Base-by-base conservation (phyloP, 2,797 vertebrate species). In the Florisuga fusca region DNA sequence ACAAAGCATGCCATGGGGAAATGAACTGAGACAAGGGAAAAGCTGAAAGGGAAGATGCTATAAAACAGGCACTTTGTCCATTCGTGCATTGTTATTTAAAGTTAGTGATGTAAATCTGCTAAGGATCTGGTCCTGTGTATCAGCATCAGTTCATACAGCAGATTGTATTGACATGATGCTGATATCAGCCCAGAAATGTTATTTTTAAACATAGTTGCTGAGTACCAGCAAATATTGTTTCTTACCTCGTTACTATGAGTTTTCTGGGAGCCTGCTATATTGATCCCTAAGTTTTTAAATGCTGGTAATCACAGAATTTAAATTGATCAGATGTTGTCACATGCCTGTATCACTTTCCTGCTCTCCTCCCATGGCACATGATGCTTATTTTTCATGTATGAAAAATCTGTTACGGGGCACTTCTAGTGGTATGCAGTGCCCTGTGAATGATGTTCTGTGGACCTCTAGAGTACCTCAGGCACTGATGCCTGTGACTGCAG, bases 1-100 rank as follows among this genome's bases (percentile, higher is more conserved):
- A 96, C 93, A 97, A 97, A 96, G 95, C 63, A 8, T 94, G 83
- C 94, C 87, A 67, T 0, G 6, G 93, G 89, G 95, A 94, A 96
- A 96, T 94, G 94, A 94, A 64, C 76, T 94, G 89, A 94, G 95
- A 94, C 92, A 91, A 86, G 91, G 87, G 69, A 54, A 73, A 91
- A 71, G 45, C 87, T 94, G 91, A 94, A 92, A 97, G 94, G 67
- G 80, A 96, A 87, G 93, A 96, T 94, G 85, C 89, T 54, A 19
- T 94, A 79, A 95, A 90, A 62, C 73, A 61, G 83, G 89, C 80
- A 31, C 94, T 96, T 93, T 82, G 85, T 86, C 77, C 89, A 82
- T 90, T 96, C 91, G 86, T 69, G 84, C 76, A 88, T 96, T 93
- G 87, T 92, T 93, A 57, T 90, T 95, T 92, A 63, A 91, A 93